phyloP scores from a whole-genome alignment of 2,797 vertebrate genomes.

The Pipistrellus pygmaeus region DNA sequence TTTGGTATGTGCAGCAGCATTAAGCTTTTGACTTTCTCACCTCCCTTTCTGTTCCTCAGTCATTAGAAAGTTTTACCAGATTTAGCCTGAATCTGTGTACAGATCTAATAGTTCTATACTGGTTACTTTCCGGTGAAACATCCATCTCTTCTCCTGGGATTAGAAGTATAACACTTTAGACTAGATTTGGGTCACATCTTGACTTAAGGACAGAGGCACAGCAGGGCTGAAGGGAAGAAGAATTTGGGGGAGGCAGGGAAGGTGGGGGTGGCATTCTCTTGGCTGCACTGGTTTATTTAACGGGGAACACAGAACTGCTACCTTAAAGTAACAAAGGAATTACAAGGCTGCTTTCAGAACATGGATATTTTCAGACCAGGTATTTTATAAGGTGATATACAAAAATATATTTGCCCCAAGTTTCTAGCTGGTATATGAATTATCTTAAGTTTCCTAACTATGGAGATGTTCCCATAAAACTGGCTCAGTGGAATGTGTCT shows the following conservation, averaged over 20 bases:
- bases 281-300: neutral
- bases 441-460: constrained; percentile 31
- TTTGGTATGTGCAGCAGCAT: neutral
- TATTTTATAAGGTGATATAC: neutral
- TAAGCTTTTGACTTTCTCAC: constrained; percentile 1
- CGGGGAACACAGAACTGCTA: neutral
- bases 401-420: neutral
- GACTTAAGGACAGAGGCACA: neutral
- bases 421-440: neutral
- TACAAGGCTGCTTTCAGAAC: neutral
- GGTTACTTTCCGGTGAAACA: constrained; percentile 12
- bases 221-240: neutral
- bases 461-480: constrained; percentile 1
- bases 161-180: neutral
- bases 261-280: neutral
- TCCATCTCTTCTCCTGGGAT: neutral
- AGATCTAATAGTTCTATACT: neutral
- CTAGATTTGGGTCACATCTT: neutral
- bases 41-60: neutral
- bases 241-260: neutral
- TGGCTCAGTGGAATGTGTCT: neutral
- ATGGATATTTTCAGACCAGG: neutral
- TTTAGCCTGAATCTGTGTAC: neutral
- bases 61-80: constrained; percentile 17
- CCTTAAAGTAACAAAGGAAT: neutral